These are phyloP conservation scores for Amaurobius ferox DNA, from an alignment of 2,888 invertebrate genomes.

Conservation along the genomic window DNA sequence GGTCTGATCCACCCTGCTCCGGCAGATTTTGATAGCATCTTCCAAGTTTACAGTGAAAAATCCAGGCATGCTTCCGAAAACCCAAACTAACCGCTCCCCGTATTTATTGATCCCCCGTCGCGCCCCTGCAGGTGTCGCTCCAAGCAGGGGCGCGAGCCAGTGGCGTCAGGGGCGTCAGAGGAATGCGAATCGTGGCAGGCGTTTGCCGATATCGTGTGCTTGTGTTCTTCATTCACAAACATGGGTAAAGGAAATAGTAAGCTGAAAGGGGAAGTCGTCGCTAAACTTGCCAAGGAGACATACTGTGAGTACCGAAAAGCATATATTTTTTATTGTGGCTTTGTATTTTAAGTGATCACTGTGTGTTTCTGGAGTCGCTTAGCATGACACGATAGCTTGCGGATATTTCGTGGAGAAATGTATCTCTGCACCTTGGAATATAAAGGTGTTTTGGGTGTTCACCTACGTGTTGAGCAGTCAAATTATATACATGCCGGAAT, in stretches of 20 bases:
- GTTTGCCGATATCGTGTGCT: constrained; percentile 22
- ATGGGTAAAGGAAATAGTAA: constrained; percentile 98
- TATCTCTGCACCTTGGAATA: background rate
- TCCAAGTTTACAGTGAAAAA: background rate
- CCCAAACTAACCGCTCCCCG: constrained; percentile 35
- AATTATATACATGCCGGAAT: background rate
- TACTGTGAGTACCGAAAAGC: constrained; percentile 86
- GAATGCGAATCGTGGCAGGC: constrained; percentile 62
- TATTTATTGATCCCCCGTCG: constrained; percentile 64
- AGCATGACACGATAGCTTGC: background rate
- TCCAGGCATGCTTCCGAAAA: constrained; percentile 8
- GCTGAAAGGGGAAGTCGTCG: constrained; percentile 95
- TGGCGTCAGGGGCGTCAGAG: constrained; percentile 38
- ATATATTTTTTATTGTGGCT: background rate
- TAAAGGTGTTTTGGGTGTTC: background rate
- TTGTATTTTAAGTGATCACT: background rate
- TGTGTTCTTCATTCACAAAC: constrained; percentile 42
- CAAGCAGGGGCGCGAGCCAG: constrained; percentile 19
- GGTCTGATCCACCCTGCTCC: no score
- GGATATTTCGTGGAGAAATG: background rate
- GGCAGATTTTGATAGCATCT: background rate
- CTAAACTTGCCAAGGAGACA: constrained; percentile 92
- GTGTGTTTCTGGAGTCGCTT: background rate
- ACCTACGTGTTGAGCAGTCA: background rate
- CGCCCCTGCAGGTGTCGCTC: constrained; percentile 55